A percentile compares a stretch with the other conserved stretches of the same genome.
Evolutionary conservation across 1,140 invertebrate genomes (phyloP).

Genomic region (Penaeus japonicus): DNA sequence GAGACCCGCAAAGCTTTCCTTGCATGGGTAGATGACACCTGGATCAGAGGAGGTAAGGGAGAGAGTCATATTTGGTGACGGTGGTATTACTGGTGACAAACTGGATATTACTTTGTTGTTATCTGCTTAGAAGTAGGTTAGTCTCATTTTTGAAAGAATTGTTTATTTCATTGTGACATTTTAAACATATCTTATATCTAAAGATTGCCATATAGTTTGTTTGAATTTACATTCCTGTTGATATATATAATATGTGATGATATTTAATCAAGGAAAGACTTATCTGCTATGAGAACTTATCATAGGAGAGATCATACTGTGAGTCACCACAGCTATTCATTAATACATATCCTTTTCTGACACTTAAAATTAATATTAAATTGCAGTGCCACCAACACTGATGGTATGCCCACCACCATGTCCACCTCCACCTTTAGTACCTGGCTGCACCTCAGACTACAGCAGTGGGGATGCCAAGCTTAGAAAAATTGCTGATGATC

Average conservation of each 20-base stretch:
- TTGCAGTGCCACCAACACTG: constrained; percentile 31
- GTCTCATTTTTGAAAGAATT: no score
- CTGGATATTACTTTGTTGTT: no score
- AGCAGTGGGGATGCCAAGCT: constrained; percentile 63
- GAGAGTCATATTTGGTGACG: not conserved
- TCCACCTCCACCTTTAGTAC: constrained; percentile 34
- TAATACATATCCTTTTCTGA: not conserved
- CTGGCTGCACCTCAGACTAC: constrained; percentile 40
- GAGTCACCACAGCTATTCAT: not conserved
- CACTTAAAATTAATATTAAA: not conserved
- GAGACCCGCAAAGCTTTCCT: constrained; percentile 60
- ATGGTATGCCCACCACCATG: constrained; percentile 40
- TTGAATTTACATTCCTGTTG: no score
- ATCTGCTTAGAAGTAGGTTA: no score
- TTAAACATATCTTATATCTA: no score
- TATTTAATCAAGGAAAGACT: no score
- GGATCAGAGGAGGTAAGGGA: constrained; percentile 58
- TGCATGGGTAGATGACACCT: constrained; percentile 62
- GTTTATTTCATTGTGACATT: no score
- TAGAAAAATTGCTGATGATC: constrained; percentile 67
- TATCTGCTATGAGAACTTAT: not conserved
- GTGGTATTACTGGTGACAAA: no score
- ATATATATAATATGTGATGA: no score
- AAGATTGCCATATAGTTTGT: no score
- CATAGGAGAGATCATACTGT: not conserved